Base-by-base conservation (phyloP, 1,140 invertebrate genomes). In the Brachystomella parvula region DNA sequence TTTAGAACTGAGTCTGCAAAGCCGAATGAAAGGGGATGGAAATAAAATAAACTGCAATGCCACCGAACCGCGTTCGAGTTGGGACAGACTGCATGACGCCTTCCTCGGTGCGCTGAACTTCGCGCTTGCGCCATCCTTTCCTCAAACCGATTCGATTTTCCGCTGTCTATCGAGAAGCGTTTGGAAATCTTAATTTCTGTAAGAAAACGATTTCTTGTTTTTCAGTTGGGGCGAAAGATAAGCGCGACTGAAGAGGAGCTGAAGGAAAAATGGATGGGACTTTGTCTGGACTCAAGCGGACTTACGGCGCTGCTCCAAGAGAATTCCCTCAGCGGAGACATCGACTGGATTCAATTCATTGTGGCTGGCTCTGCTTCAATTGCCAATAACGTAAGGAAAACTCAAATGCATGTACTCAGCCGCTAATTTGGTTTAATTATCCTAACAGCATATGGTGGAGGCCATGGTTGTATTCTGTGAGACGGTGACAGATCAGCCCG, bases 391-490 rank as follows among this genome's bases (percentile, higher is more conserved):
- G 24, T 64, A 15, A 58, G 33, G 6, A 2, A 3, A 21, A 28
- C 24, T 63, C 29, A 63, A 15, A 39, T n/a, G 19, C 19, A 39
- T 6, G 26, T 63, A 47, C 12, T 61, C 3, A 28, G 53, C 6
- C n/a, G 9, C 24, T 44, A 32, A 15, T 63, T 9, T 12, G 21
- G n/a, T 49, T 29, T 28, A 28, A 30, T 29, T 63, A 2, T 15
- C n/a, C 49, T 17, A 49, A 19, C n/a, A 65, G 65, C 33, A 31
- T 21, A 35, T 92, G 29, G 84, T 84, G 3, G 83, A 86, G 75
- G 88, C 89, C 26, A 89, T 92, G 87, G 85, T 87, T 61, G 81
- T 86, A 31, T 79, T 92, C 47, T 92, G 89, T 77, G 88, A 92
- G 77, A 80, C 89, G 33, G 77, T 91, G 65, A 91, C 89, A 24